Evolutionary conservation across 2,113 vertebrate genomes (phyloP), one percentile per base, ranked within the genome.

Genomic region (Pangasianodon gigas): DNA sequence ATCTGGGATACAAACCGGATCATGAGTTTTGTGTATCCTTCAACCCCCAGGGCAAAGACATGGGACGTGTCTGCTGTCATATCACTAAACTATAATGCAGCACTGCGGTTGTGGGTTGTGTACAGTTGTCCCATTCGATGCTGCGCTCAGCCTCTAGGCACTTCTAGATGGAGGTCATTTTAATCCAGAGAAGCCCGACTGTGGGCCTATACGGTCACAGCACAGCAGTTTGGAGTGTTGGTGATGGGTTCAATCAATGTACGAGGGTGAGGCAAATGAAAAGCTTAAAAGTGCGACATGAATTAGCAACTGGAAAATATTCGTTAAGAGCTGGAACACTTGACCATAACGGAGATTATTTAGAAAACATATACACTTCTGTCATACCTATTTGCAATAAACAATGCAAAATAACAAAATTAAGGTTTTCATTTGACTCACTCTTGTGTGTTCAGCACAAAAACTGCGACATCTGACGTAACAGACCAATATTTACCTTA

Each of bases 131-230:
- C 56, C 37, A 8, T 46, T 29, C 58, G 41, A 84, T 84, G 56
- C 19, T 26, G 82, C 32, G 9, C 82, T 62, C 56, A 44, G 54
- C 56, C 82, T 62, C 56, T 0, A 29, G 82, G 58, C 37, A 26
- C 56, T 84, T 84, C 32, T 60, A 41, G 32, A 60, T 84, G 82
- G 56, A 69, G 65, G 85, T 86, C 51, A 74, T 52, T 86, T 74
- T 71, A 69, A 52, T 69, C 65, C 8, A 13, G 85, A 67, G 60
- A 60, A 44, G 37, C 58, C 41, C 0, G 37, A 52, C 62, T 86
- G 41, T 67, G 41, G 65, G 14, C n/a, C 26, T 52, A 46, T 86
- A 71, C 26, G 26, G 60, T 85, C 60, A 51, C 44, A 46, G 26
- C 44, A 19, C 14, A 67, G 41, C 84, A 32, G 26, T 10, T 48